Percentiles rank a stretch among this genome's conserved stretches.
Evolutionary conservation across 2,888 invertebrate species (phyloP).

Genomic region (Hedya salicella): DNA sequence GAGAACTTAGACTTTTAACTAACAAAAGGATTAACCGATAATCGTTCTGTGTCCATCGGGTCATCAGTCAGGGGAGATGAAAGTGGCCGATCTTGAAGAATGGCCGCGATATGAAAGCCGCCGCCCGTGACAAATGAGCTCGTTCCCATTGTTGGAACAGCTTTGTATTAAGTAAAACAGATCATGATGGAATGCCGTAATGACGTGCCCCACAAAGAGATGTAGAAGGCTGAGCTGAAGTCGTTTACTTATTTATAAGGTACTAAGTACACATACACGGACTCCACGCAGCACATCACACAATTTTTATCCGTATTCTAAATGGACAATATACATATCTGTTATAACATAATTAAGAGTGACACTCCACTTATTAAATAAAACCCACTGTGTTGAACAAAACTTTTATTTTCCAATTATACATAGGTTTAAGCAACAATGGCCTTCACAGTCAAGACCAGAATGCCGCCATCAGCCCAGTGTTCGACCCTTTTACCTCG

Average conservation of each 20-base stretch:
- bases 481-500: too few species aligned
- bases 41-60: conserved; percentile 77
- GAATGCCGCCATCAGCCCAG: too few species aligned
- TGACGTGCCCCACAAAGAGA: conserved; percentile 42
- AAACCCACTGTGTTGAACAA: too few species aligned
- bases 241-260: background rate
- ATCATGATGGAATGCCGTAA: conserved; percentile 56
- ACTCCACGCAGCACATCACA: too few species aligned
- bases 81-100: conserved; percentile 56
- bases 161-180: conserved; percentile 69
- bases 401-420: too few species aligned
- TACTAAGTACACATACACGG: too few species aligned
- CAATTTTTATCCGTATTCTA: too few species aligned
- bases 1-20: conserved; percentile 66
- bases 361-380: too few species aligned
- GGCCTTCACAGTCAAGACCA: too few species aligned
- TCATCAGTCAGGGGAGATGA: conserved; percentile 80
- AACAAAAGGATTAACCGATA: conserved; percentile 73
- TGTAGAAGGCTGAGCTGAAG: conserved; percentile 16
- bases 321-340: too few species aligned
- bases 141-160: conserved; percentile 62
- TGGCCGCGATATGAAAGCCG: conserved; percentile 53
- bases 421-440: too few species aligned
- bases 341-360: too few species aligned
- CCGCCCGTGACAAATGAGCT: conserved; percentile 70